These are phyloP conservation scores for Caracal caracal DNA, from an alignment of 2,113 vertebrate genomes.

Conservation along the genomic window DNA sequence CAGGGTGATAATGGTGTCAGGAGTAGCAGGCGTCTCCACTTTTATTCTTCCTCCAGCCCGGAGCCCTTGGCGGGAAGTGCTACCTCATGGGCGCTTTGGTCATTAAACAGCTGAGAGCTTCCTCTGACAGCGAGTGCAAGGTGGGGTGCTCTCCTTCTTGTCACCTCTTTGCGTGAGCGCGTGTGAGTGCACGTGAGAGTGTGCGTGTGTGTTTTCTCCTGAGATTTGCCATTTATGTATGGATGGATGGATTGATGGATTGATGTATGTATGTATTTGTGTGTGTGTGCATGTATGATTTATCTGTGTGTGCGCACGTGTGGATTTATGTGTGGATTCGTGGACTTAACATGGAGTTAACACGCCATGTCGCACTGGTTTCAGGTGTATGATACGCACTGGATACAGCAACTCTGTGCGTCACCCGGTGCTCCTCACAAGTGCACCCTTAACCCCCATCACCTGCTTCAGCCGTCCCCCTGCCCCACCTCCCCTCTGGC, in stretches of 20 bases:
- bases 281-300: too few relatives aligned
- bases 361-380: neutral
- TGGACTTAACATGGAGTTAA: neutral
- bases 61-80: constrained; percentile 67
- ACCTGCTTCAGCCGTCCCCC: neutral
- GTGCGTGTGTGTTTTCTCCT: neutral
- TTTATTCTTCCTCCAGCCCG: constrained; percentile 54
- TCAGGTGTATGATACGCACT: rapidly evolving
- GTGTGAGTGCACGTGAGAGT: too few relatives aligned
- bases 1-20: too few relatives aligned
- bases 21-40: neutral
- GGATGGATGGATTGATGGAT: too few relatives aligned
- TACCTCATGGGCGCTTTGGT: constrained; percentile 82
- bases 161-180: neutral
- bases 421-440: neutral
- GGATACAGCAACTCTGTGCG: neutral
- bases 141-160: constrained; percentile 66
- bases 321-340: neutral
- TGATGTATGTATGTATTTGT: too few relatives aligned
- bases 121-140: neutral
- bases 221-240: neutral
- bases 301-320: too few relatives aligned
- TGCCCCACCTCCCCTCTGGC: neutral
- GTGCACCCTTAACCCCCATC: neutral
- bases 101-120: constrained; percentile 75